Base-by-base conservation (phyloP, 1,140 invertebrate species). In the Vanessa tameamea region DNA sequence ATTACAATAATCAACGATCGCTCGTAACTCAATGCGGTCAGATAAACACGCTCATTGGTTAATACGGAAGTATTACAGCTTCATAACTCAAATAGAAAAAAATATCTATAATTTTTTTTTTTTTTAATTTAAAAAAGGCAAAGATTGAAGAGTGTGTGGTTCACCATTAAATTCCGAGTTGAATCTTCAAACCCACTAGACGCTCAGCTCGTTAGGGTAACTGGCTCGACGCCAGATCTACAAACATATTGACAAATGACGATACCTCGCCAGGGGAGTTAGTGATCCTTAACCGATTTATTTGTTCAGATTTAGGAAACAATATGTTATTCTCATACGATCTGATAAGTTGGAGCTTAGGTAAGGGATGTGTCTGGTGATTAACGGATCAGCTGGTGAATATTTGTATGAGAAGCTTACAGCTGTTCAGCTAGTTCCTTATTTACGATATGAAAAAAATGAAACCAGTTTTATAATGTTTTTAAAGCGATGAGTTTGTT, bases 241-340 rank as follows among this genome's bases (percentile, higher is more conserved):
- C 66, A 57, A 68, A 57, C 66, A 57, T 51, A 66, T 68, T 68
- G 66, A 68, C 51, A 68, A 68, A 68, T 68, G 66, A 55, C 53
- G 31, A 68, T 68, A 55, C 66, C 31, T 68, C 51, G 26, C 66
- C 51, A 57, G 51, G 16, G 51, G 66, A 47, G 66, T 43, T 57
- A 55, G 66, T 68, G 66, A 57, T 31, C 50, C 50, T 57, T 68
- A 55, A 68, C 64, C 64, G 64, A 68, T 55, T 68, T 68, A 68
- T 68, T 68, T 68, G 37, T 55, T 43, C 26, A 57, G 55, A 57
- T 57, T 57, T 57, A n/a, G 55, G 20, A 57, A 57, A 20, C 16
- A 20, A 55, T 55, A 55, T 20, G 16, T 20, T 55, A 55, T 55
- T 16, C 51, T 15, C n/a, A 55, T 55, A 20, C 16, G 51, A 55